Evolutionary conservation across 2,888 invertebrate species (phyloP).

Genomic region (Tipula unca): DNA sequence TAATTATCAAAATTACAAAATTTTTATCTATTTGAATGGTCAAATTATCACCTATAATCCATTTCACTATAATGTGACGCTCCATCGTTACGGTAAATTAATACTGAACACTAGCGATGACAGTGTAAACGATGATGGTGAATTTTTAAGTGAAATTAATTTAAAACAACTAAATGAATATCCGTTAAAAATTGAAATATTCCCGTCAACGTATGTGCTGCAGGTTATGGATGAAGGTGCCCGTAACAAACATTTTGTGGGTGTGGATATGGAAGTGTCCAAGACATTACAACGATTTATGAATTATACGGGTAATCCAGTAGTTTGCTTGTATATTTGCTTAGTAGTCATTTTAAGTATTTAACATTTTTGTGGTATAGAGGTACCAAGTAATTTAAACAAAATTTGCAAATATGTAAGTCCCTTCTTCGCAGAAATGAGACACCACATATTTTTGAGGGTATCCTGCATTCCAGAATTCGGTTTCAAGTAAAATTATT

Average conservation of each 20-base stretch:
- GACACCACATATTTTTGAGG: no score
- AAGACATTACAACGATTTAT: constrained; percentile 31
- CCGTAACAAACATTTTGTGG: constrained; percentile 25
- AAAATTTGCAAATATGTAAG: no score
- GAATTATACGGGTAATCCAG: constrained; percentile 28
- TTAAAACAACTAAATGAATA: constrained; percentile 36
- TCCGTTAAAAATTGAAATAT: constrained; percentile 35
- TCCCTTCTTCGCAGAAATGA: no score
- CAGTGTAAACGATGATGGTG: neutral
- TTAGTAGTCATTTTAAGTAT: no score
- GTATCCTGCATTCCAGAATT: no score
- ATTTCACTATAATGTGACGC: constrained; percentile 14
- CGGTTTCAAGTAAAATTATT: no score
- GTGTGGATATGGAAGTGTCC: constrained; percentile 36
- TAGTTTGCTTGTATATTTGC: no score
- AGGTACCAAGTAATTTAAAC: no score
- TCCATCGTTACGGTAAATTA: constrained; percentile 2
- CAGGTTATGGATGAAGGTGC: neutral
- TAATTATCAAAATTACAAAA: neutral
- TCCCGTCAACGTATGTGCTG: constrained; percentile 29
- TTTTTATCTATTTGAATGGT: neutral
- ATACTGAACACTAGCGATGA: neutral
- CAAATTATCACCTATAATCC: constrained; percentile 21
- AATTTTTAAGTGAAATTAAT: constrained; percentile 21
- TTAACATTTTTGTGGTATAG: no score